Percentiles rank a stretch among this genome's conserved stretches.
These are phyloP conservation scores for Eudyptes chrysolophus DNA, from an alignment of 2,113 vertebrate species.

Conservation along the genomic window DNA sequence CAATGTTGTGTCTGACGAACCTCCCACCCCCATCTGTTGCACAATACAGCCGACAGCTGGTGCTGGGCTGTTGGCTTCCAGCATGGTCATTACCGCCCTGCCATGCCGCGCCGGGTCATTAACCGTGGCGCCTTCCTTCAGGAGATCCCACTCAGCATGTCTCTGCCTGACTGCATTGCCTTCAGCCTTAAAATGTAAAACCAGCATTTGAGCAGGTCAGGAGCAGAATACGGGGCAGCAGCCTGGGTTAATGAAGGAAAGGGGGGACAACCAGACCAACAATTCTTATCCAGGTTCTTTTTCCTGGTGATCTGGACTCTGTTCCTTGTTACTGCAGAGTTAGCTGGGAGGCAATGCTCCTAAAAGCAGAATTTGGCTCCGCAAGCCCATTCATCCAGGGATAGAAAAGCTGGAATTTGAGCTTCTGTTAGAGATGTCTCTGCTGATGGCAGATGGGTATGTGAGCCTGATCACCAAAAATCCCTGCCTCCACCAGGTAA, in stretches of 20 bases:
- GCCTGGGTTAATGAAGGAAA: not conserved
- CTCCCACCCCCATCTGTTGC: slow-evolving; percentile 55
- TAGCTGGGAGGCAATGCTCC: not conserved
- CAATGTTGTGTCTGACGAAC: slow-evolving; percentile 46
- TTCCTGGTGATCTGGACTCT: not conserved
- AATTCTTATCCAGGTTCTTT: not conserved
- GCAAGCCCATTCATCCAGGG: not conserved
- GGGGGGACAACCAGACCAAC: not conserved
- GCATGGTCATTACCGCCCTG: slow-evolving; percentile 25
- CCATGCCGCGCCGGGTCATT: not conserved
- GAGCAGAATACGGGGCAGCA: not conserved
- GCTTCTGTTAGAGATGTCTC: not conserved
- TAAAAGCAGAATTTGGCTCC: not conserved
- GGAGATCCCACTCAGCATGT: slow-evolving; percentile 16
- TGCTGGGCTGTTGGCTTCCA: slow-evolving; percentile 49
- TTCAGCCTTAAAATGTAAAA: not conserved
- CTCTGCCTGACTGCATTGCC: not conserved
- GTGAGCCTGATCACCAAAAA: not conserved
- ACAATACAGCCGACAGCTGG: slow-evolving; percentile 43
- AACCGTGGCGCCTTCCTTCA: not conserved
- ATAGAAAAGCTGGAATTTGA: not conserved
- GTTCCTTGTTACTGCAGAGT: not conserved
- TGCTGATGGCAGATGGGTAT: not conserved
- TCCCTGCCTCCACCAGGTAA: not conserved
- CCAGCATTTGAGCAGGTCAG: not conserved